These are phyloP conservation scores for Argynnis bischoffii DNA, from an alignment of 2,888 invertebrate species.

Conservation along the genomic window DNA sequence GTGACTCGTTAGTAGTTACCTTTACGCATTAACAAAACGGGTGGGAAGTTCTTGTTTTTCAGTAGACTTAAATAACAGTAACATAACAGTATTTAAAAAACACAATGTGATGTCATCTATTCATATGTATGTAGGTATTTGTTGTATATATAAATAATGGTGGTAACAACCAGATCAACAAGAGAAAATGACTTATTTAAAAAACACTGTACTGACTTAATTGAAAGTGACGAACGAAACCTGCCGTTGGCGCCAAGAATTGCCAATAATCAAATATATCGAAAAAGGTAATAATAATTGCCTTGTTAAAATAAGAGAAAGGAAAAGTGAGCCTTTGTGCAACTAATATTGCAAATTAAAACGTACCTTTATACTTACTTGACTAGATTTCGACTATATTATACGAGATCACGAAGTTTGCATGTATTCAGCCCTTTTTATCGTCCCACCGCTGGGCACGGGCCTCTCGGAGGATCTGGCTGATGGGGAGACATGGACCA, in stretches of 20 bases:
- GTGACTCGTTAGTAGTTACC: too few species aligned
- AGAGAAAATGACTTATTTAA: constrained; percentile 1
- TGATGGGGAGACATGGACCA: too few species aligned
- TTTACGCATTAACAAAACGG: too few species aligned
- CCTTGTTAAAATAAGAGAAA: constrained; percentile 23
- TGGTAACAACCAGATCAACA: not conserved
- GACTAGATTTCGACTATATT: not conserved
- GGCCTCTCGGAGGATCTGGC: too few species aligned
- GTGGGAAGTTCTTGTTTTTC: too few species aligned
- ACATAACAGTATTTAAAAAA: too few species aligned
- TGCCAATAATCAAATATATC: constrained; percentile 22
- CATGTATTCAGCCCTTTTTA: not conserved
- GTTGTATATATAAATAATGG: not conserved
- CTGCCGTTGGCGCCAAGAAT: constrained; percentile 27
- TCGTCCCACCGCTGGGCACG: too few species aligned
- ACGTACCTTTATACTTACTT: not conserved
- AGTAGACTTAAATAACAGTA: too few species aligned
- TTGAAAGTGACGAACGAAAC: constrained; percentile 22
- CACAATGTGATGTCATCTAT: too few species aligned
- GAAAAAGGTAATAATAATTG: constrained; percentile 8
- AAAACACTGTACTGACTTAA: constrained; percentile 6
- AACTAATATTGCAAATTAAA: constrained; percentile 2
- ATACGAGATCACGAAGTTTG: not conserved
- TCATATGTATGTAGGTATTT: not conserved
- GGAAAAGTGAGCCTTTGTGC: constrained; percentile 2